Base-by-base conservation (phyloP, 2,113 vertebrate species). In the Chascanopsetta lugubris region DNA sequence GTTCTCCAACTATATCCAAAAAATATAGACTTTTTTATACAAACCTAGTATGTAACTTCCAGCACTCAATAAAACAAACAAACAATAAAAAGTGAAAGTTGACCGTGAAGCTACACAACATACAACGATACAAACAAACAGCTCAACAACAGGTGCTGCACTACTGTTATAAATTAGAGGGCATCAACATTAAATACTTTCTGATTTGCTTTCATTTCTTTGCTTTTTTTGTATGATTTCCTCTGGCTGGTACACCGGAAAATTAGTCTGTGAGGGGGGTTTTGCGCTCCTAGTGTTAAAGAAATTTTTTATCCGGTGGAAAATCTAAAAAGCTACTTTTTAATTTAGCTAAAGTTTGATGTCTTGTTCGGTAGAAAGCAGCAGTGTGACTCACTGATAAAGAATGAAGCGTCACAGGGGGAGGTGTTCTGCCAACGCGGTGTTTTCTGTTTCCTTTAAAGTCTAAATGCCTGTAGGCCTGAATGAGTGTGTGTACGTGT, bases 381-480 rank as follows among this genome's bases (percentile, higher is more conserved):
- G 21, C 24, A 12, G 2, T 15, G 8, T 57, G 64, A 79, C 61
- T 83, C 61, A 80, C 6, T 10, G 18, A 15, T 38, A 20, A 48
- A 60, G 27, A 40, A 61, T 75, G 66, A 15, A 32, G 17, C 6
- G 11, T 38, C 17, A 32, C 32, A 62, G 5, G 43, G 20, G 27
- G 13, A 40, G 47, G 26, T n/a, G 21, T 48, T 6, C 13, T 29
- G 40, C 27, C 10, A 15, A 13, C 32, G 8, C 25, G 29, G 4
- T 25, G 8, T 24, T 43, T 6, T 26, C 11, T 24, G 6, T n/a
- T 18, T 36, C 26, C 25, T 11, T 11, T 47, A 22, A 58, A 26
- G 27, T n/a, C 3, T 13, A 1, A 62, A 36, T 17, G 8, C 40
- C 54, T 54, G 22, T 24, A 24, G 38, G 32, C 26, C 0, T 22